Base-by-base conservation (phyloP, 2,888 invertebrate species). In the Drosophila anomelani region DNA sequence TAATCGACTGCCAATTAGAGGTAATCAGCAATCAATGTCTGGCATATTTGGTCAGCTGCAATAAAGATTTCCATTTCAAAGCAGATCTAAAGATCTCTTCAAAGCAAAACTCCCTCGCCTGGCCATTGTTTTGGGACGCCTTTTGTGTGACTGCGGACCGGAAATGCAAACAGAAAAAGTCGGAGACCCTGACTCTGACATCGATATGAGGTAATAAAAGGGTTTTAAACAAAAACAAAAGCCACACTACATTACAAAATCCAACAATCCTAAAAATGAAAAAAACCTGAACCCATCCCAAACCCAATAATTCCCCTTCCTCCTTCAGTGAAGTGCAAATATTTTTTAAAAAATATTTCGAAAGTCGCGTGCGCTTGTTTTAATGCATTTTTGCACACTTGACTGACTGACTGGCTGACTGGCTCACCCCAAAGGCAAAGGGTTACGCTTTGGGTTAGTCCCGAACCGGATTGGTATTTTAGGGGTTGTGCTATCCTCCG, bases 321-420 rank as follows among this genome's bases (percentile, higher is more conserved):
- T 44, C 43, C 9, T 17, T 4, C 53, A 57, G 41, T 81, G 70
- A 78, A 85, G 80, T 84, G 85, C 73, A 74, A 61, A 62, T 76
- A 58, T 77, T 76, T 67, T 76, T 71, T 55, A 47, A 56, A 54
- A 61, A 55, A 75, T 63, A 70, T 77, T 74, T 46, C 20, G 13
- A 61, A 75, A 81, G 81, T 81, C 80, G 85, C 84, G 84, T 82
- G 86, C 79, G 83, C 47, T 68, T 68, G 66, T 68, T 68, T 86
- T 81, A 83, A 85, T 85, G 83, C 83, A 83, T 74, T 86, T 86
- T 86, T 84, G 85, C 86, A 87, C 87, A 86, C 86, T 87, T 87
- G 85, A 86, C 87, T 86, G 85, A 84, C 85, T 86, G 85, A 76
- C 73, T 68, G 67, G 15, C 57, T 32, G 76, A 64, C 76, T 83